phyloP scores from a whole-genome alignment of 2,113 vertebrate species.

The Otis tarda region DNA sequence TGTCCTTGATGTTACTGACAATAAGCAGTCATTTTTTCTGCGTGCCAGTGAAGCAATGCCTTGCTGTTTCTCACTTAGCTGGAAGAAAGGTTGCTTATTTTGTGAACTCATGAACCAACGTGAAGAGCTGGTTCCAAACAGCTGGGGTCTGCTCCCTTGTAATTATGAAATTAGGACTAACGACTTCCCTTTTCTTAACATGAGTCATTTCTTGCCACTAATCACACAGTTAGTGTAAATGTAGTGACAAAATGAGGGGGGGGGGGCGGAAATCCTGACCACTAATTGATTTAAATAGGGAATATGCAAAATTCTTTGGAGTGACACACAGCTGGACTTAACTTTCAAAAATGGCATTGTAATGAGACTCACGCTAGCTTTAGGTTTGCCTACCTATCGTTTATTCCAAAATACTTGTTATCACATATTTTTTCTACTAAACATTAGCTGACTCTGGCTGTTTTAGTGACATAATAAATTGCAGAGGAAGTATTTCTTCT shows the following conservation, averaged over 20 bases:
- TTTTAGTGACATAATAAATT: neutral
- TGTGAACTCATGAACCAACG: neutral
- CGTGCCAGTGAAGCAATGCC: neutral
- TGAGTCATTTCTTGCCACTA: neutral
- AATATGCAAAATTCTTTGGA: neutral
- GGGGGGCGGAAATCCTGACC: neutral
- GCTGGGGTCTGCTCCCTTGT: neutral
- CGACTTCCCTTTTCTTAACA: neutral
- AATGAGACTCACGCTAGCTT: constrained; percentile 12
- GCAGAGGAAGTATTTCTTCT: neutral
- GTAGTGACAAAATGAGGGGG: neutral
- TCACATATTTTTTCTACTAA: neutral
- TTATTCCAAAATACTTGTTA: neutral
- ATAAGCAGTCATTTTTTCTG: neutral
- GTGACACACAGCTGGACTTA: neutral
- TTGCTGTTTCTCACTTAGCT: constrained; percentile 22
- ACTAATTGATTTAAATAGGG: neutral
- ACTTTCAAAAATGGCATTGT: neutral
- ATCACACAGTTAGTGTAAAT: neutral
- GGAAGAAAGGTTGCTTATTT: neutral
- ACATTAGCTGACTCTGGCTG: neutral
- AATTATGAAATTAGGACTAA: constrained; percentile 52
- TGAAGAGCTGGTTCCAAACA: constrained; percentile 23
- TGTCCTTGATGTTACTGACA: neutral
- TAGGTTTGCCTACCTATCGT: neutral